phyloP scores from a whole-genome alignment of 2,888 invertebrate species.

The Caenorhabditis doughertyi region DNA sequence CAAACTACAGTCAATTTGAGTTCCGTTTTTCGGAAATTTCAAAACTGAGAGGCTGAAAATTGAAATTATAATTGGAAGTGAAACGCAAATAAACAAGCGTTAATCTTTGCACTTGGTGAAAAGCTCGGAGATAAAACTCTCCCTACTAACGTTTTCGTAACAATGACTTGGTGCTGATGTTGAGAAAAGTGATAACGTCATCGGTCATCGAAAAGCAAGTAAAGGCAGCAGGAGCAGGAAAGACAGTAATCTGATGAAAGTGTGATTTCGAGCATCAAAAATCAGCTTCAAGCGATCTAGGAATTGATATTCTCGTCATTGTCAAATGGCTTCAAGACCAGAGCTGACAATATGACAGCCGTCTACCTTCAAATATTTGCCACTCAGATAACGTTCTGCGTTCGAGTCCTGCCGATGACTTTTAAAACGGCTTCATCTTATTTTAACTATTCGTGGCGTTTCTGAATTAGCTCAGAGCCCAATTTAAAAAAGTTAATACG shows the following conservation, averaged over 20 bases:
- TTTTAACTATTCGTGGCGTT: too few relatives aligned
- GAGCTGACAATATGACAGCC: too few relatives aligned
- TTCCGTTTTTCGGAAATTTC: conserved; percentile 44
- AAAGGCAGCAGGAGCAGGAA: conserved; percentile 14
- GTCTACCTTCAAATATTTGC: too few relatives aligned
- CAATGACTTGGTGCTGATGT: conserved; percentile 41
- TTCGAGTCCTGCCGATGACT: too few relatives aligned
- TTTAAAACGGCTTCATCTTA: too few relatives aligned
- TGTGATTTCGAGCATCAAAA: conserved; percentile 37
- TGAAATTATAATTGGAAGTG: conserved; percentile 27
- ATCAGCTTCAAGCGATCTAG: not conserved
- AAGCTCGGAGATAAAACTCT: conserved; percentile 14
- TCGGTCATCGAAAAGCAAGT: conserved; percentile 1
- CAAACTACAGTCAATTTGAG: conserved; percentile 53
- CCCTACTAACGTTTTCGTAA: conserved; percentile 19
- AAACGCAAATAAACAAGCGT: conserved; percentile 23
- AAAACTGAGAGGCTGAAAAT: conserved; percentile 4
- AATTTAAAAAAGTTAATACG: conserved; percentile 10
- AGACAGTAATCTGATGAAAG: conserved; percentile 53
- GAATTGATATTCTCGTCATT: not conserved
- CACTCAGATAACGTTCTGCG: too few relatives aligned
- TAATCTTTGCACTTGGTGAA: conserved; percentile 30
- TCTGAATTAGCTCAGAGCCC: too few relatives aligned
- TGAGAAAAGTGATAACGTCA: conserved; percentile 37
- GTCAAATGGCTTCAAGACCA: too few relatives aligned